Conservation (phyloP, 2,888 invertebrate species). For the Blomia tropicalis region DNA sequence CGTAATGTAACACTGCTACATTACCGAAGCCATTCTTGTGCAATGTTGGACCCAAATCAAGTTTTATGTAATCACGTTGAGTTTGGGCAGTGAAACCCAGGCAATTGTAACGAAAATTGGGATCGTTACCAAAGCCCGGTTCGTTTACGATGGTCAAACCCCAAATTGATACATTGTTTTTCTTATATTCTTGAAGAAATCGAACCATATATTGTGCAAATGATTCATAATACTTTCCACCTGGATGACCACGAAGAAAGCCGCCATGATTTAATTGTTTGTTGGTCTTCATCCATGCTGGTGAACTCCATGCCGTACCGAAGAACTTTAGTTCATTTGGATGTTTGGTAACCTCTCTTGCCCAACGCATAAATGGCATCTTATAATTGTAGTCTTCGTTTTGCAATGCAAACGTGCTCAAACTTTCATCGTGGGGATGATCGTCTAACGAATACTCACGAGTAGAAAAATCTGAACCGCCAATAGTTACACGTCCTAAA, state of each 20-base stretch:
- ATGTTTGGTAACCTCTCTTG: background rate
- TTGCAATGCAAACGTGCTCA: slow-evolving; percentile 49
- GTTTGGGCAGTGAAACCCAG: slow-evolving; percentile 24
- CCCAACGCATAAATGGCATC: slow-evolving; percentile 28
- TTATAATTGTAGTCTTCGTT: slow-evolving; percentile 53
- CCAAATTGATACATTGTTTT: slow-evolving; percentile 49
- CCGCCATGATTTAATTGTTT: slow-evolving; percentile 39
- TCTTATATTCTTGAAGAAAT: slow-evolving; percentile 44
- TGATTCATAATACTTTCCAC: slow-evolving; percentile 46
- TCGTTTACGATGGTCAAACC: slow-evolving; percentile 74
- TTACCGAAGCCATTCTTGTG: slow-evolving; percentile 42
- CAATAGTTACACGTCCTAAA: slow-evolving; percentile 63
- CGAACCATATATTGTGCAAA: slow-evolving; percentile 16
- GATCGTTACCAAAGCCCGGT: slow-evolving; percentile 43
- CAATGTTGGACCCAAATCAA: slow-evolving; percentile 58
- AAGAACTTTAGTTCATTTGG: slow-evolving; percentile 34
- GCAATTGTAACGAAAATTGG: slow-evolving; percentile 40
- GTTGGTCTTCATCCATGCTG: slow-evolving; percentile 44
- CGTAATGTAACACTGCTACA: slow-evolving; percentile 53
- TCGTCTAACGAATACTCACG: slow-evolving; percentile 61
- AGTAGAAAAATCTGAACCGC: slow-evolving; percentile 68
- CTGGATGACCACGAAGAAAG: slow-evolving; percentile 34
- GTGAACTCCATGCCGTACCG: slow-evolving; percentile 43
- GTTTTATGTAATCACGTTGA: slow-evolving; percentile 50
- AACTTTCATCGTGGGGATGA: slow-evolving; percentile 40